Percentiles rank a stretch among this genome's conserved stretches.
Conservation (phyloP, 1,140 invertebrate genomes). For the Triops longicaudatus region DNA sequence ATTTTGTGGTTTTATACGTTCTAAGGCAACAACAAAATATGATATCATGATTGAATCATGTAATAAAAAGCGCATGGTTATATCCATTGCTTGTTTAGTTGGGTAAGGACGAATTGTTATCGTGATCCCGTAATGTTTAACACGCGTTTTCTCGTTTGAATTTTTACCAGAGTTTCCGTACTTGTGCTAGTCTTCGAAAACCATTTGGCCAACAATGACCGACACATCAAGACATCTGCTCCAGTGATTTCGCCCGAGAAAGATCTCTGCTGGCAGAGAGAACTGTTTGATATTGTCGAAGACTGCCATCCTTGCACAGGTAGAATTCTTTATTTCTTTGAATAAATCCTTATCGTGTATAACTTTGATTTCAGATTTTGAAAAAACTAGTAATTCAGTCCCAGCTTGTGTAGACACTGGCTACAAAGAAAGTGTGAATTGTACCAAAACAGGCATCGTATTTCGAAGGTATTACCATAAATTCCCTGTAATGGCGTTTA, state of each 20-base stretch:
- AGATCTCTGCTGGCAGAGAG: constrained; percentile 33
- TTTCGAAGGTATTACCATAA: constrained; percentile 49
- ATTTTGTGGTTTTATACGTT: neutral
- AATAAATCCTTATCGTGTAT: neutral
- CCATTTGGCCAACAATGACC: constrained; percentile 21
- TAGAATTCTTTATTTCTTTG: constrained; percentile 34
- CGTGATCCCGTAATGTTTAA: neutral
- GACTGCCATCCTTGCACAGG: constrained; percentile 60
- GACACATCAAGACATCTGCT: constrained; percentile 17
- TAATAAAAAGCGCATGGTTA: constrained; percentile 27
- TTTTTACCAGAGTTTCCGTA: constrained; percentile 19
- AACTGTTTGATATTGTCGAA: constrained; percentile 32
- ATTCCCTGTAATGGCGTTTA: constrained; percentile 24
- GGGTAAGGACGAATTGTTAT: constrained; percentile 13
- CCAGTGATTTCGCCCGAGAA: constrained; percentile 25
- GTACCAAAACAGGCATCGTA: constrained; percentile 57
- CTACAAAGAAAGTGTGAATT: constrained; percentile 59
- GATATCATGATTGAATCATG: constrained; percentile 26
- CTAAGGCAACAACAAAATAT: neutral
- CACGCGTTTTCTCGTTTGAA: neutral
- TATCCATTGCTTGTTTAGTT: constrained; percentile 25
- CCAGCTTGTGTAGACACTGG: constrained; percentile 59
- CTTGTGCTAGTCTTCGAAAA: constrained; percentile 23
- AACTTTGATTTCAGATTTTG: constrained; percentile 46
- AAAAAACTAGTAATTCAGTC: constrained; percentile 59